phyloP scores from a whole-genome alignment of 1,140 invertebrate genomes.

The Coelopa frigida region DNA sequence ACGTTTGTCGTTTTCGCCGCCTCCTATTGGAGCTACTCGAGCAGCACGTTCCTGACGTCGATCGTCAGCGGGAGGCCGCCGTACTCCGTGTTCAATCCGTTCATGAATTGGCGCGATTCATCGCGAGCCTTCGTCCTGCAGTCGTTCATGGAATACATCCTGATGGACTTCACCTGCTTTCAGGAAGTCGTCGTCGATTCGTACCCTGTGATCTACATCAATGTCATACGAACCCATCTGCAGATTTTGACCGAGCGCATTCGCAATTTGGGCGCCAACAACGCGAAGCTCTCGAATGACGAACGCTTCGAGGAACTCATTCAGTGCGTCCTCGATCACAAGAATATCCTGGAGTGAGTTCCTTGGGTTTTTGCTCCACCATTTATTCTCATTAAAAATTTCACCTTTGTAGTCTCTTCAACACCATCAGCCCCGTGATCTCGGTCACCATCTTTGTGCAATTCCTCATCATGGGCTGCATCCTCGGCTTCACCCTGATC shows the following conservation, averaged over 20 bases:
- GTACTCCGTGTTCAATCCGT: not conserved
- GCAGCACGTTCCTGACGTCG: slow-evolving; percentile 17
- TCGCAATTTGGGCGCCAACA: slow-evolving; percentile 6
- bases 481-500: slow-evolving; percentile 25
- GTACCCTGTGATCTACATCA: slow-evolving; percentile 22
- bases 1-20: slow-evolving; percentile 20
- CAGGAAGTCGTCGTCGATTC: slow-evolving; percentile 21
- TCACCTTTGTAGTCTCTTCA: not conserved
- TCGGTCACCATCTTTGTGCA: slow-evolving; percentile 26
- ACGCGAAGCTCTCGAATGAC: slow-evolving; percentile 3
- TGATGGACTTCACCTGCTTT: slow-evolving; percentile 19
- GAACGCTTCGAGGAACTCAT: slow-evolving; percentile 17
- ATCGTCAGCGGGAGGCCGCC: slow-evolving; percentile 20
- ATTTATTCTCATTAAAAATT: not conserved
- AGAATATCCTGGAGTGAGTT: slow-evolving; percentile 17
- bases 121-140: slow-evolving; percentile 17
- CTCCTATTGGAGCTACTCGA: not conserved
- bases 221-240: slow-evolving; percentile 17
- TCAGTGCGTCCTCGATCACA: slow-evolving; percentile 18
- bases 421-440: slow-evolving; percentile 16
- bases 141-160: slow-evolving; percentile 17
- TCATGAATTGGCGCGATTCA: slow-evolving; percentile 1
- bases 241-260: slow-evolving; percentile 17
- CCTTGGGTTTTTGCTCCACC: not conserved
- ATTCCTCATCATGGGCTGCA: slow-evolving; percentile 23